Percentiles rank a stretch among this genome's conserved stretches.
These are phyloP conservation scores for Catagonus wagneri DNA, from an alignment of 2,113 vertebrate species.

Conservation along the genomic window DNA sequence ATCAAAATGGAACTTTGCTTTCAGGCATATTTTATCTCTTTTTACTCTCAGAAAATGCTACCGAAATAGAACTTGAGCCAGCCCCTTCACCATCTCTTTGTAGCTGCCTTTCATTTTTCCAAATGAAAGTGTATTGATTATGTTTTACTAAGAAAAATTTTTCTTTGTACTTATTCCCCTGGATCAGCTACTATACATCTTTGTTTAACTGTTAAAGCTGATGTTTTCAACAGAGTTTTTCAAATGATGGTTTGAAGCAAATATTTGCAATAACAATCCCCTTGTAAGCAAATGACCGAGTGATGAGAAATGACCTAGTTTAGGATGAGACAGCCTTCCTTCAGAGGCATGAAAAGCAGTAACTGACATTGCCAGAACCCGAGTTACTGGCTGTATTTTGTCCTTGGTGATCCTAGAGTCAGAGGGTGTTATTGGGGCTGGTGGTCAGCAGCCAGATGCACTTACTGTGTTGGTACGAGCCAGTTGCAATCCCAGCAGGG, in stretches of 20 bases:
- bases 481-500: slow-evolving; percentile 89
- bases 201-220: slow-evolving; percentile 1
- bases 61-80: not conserved
- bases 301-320: not conserved
- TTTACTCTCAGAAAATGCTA: not conserved
- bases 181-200: not conserved
- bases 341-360: not conserved
- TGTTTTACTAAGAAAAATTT: not conserved
- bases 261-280: not conserved
- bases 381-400: not conserved
- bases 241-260: slow-evolving; percentile 16
- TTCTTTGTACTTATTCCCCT: not conserved
- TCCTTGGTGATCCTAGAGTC: not conserved
- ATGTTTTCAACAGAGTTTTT: not conserved
- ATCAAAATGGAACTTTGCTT: not conserved
- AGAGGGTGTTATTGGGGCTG: accelerated
- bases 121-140: not conserved
- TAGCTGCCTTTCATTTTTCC: not conserved
- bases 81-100: not conserved
- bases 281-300: not conserved
- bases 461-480: slow-evolving; percentile 93
- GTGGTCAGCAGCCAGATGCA: not conserved
- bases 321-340: not conserved
- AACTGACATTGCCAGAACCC: not conserved
- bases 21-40: not conserved